These are phyloP conservation scores for Thyatira batis DNA, from an alignment of 2,888 invertebrate species.

Conservation along the genomic window DNA sequence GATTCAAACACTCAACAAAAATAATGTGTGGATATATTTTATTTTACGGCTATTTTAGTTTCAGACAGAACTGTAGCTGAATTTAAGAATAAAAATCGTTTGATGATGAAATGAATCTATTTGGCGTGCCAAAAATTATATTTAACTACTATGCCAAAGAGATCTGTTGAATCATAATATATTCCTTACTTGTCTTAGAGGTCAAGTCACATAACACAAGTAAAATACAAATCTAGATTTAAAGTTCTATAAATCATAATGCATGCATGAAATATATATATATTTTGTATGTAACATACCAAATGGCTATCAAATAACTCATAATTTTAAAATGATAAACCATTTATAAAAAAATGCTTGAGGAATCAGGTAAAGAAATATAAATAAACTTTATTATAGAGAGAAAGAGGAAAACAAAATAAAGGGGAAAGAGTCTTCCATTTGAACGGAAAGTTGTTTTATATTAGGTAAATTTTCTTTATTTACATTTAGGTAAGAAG, in stretches of 20 bases:
- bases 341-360: neutral
- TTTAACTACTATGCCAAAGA: neutral
- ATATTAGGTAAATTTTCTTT: conserved; percentile 54
- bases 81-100: too few species aligned
- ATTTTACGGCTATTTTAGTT: neutral
- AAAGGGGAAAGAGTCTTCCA: conserved; percentile 50
- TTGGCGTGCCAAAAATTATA: too few species aligned
- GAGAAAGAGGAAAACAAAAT: conserved; percentile 50
- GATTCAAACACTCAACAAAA: conserved; percentile 1
- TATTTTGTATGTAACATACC: too few species aligned
- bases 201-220: too few species aligned
- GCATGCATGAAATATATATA: too few species aligned
- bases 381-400: conserved; percentile 49
- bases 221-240: too few species aligned
- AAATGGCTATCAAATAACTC: neutral
- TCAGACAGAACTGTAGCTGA: neutral
- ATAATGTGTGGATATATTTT: conserved; percentile 3
- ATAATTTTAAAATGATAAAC: conserved; percentile 30
- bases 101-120: neutral
- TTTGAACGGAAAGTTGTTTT: conserved; percentile 57
- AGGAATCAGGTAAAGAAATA: conserved; percentile 38
- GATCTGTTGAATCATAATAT: too few species aligned
- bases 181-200: too few species aligned
- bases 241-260: too few species aligned
- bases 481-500: conserved; percentile 49